Evolutionary conservation across 1,140 invertebrate species (phyloP).

Genomic region (Steinernema khuongi): DNA sequence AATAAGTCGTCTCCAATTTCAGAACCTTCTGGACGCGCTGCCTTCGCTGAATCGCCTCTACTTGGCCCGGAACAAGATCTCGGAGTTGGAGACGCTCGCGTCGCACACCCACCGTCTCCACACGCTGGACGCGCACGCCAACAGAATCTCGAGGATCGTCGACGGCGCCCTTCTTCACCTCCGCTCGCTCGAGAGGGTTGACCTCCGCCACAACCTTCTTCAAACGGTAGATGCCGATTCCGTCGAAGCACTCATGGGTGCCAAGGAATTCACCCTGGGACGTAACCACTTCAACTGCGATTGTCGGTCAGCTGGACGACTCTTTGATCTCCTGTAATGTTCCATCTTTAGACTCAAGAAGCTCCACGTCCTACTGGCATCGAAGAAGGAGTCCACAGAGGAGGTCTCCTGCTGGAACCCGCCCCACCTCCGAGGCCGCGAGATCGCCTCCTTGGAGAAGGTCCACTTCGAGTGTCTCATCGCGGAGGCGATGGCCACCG

Average conservation of each 20-base stretch:
- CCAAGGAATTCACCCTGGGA: neutral
- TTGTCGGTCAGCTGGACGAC: neutral
- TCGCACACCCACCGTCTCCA: neutral
- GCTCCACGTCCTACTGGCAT: neutral
- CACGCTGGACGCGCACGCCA: neutral
- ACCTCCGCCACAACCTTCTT: neutral
- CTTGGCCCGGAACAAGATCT: neutral
- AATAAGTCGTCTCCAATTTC: neutral
- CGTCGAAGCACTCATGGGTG: neutral
- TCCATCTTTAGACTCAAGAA: neutral
- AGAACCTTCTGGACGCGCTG: neutral
- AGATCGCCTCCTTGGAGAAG: neutral
- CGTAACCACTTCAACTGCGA: neutral
- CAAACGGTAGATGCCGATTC: neutral
- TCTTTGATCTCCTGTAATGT: neutral
- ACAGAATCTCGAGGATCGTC: neutral
- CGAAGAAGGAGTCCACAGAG: neutral
- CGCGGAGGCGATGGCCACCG: neutral
- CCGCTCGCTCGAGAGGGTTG: neutral
- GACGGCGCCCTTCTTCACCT: neutral
- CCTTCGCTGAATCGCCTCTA: constrained; percentile 6
- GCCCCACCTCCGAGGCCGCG: neutral
- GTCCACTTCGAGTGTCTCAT: neutral
- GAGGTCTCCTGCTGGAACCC: neutral
- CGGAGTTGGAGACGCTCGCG: neutral